Percentiles rank a stretch among this genome's conserved stretches.
phyloP scores from a whole-genome alignment of 2,113 vertebrate species.

The Cryptoleucopteryx plumbea region DNA sequence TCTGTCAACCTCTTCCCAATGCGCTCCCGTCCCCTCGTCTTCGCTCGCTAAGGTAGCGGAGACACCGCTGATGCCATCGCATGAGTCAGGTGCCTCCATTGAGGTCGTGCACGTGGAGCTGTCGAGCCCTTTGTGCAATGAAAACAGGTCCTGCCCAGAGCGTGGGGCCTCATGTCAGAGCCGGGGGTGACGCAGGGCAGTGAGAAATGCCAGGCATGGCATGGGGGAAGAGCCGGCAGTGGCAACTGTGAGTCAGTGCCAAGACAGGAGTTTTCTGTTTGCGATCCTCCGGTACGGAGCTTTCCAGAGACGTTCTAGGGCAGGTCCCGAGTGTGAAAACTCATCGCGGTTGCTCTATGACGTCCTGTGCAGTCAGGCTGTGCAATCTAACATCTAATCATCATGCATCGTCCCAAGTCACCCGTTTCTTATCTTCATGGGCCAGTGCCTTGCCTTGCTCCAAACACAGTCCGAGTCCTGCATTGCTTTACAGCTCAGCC shows the following conservation, averaged over 20 bases:
- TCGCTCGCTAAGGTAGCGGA: neutral
- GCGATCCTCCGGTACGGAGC: neutral
- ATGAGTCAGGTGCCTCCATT: neutral
- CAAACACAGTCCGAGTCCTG: neutral
- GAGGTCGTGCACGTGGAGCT: fast-evolving
- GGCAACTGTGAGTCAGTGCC: neutral
- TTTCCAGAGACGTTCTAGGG: neutral
- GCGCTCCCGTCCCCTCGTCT: fast-evolving
- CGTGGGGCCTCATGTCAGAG: fast-evolving
- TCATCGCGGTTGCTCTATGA: fast-evolving
- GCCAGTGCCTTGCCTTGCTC: fast-evolving
- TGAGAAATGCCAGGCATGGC: neutral
- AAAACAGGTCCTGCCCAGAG: neutral
- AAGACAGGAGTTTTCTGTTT: neutral
- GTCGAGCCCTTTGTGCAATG: fast-evolving
- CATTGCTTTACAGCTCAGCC: neutral
- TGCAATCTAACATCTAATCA: neutral
- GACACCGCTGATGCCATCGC: neutral
- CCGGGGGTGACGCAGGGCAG: neutral
- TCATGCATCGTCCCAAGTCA: fast-evolving
- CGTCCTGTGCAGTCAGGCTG: neutral
- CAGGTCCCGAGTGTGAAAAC: neutral
- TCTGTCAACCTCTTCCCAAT: neutral
- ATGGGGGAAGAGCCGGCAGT: neutral
- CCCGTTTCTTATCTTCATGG: neutral